phyloP scores from a whole-genome alignment of 2,888 invertebrate genomes.

The Caenorhabditis virilis region DNA sequence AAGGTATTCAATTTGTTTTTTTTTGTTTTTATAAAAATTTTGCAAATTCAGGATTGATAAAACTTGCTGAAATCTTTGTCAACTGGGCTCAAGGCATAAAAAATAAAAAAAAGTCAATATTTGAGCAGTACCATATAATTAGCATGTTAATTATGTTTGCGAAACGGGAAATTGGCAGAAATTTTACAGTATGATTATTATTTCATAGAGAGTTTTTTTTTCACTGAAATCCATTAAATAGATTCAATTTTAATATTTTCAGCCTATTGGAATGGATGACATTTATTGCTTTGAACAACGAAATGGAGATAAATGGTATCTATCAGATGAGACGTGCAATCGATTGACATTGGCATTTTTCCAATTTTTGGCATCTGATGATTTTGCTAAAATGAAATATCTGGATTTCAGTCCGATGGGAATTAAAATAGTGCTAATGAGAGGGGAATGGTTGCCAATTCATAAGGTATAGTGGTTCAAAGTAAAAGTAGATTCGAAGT shows the following conservation, averaged over 20 bases:
- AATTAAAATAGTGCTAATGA: constrained; percentile 9
- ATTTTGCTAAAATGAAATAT: constrained; percentile 12
- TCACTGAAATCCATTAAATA: not conserved
- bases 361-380: constrained; percentile 21
- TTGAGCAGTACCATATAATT: too few species aligned
- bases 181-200: not conserved
- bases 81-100: too few species aligned
- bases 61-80: too few species aligned
- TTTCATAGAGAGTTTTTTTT: constrained; percentile 3
- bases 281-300: not conserved
- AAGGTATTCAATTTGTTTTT: too few species aligned
- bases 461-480: constrained; percentile 18
- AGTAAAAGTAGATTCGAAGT: too few species aligned
- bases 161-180: too few species aligned
- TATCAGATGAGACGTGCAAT: not conserved
- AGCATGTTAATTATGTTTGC: too few species aligned
- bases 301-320: not conserved
- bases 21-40: too few species aligned
- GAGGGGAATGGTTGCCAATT: constrained; percentile 39
- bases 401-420: constrained; percentile 12
- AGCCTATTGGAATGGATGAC: not conserved
- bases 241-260: too few species aligned
- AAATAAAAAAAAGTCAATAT: too few species aligned
- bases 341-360: constrained; percentile 30
- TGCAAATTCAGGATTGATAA: too few species aligned